Percentiles rank a stretch among this genome's conserved stretches.
These are phyloP conservation scores for Diploptera punctata DNA, from an alignment of 2,888 invertebrate species.

Conservation along the genomic window DNA sequence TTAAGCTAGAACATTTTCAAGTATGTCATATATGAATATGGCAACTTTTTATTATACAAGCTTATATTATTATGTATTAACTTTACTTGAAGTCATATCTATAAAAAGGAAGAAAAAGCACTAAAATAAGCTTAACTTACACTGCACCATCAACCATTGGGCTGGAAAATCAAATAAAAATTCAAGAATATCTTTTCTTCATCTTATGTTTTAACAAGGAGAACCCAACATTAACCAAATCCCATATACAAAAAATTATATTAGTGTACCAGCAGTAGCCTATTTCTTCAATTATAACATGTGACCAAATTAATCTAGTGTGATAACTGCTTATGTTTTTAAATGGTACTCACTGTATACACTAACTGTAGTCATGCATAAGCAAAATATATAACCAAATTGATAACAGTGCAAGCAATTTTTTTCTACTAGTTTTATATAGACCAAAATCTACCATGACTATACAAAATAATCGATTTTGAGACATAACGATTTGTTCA, in stretches of 20 bases:
- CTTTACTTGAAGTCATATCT: conserved; percentile 9
- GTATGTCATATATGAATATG: conserved; percentile 7
- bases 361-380: background rate
- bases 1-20: conserved; percentile 25
- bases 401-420: conserved; percentile 2
- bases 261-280: too few relatives aligned
- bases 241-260: background rate
- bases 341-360: background rate
- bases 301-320: background rate
- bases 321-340: background rate
- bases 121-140: conserved; percentile 13
- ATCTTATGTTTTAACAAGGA: background rate
- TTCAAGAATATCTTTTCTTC: background rate
- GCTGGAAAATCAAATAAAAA: conserved; percentile 21
- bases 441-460: background rate
- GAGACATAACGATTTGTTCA: background rate
- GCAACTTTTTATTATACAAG: conserved; percentile 16
- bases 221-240: background rate
- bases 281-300: too few relatives aligned
- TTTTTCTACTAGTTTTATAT: background rate
- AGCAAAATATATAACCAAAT: background rate
- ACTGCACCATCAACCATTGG: conserved; percentile 2
- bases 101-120: conserved; percentile 12
- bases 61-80: conserved; percentile 19
- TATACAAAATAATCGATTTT: background rate